Evolutionary conservation across 2,888 invertebrate species (phyloP).

Genomic region (Drosophila prolongata): DNA sequence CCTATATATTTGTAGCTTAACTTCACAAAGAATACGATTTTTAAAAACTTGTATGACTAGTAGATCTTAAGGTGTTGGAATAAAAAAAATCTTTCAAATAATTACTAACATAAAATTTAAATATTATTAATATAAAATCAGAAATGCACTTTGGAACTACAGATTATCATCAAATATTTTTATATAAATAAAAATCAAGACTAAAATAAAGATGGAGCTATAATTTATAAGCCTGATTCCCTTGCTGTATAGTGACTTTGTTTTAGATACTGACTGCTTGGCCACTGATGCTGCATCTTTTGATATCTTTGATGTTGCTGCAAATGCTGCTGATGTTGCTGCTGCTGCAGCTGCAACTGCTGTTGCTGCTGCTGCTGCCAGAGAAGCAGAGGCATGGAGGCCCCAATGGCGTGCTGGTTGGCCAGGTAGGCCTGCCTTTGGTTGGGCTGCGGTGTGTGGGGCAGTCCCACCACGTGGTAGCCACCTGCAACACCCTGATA

Average conservation of each 20-base stretch:
- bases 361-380: constrained; percentile 85
- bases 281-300: constrained; percentile 21
- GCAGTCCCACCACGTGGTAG: constrained; percentile 81
- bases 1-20: too few relatives aligned
- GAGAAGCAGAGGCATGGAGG: constrained; percentile 88
- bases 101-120: too few relatives aligned
- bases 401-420: constrained; percentile 82
- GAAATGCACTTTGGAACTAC: too few relatives aligned
- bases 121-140: too few relatives aligned
- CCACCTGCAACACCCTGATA: constrained; percentile 34
- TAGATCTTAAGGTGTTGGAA: too few relatives aligned
- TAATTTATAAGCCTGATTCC: too few relatives aligned
- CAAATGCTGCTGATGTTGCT: constrained; percentile 72
- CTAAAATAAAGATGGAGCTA: too few relatives aligned
- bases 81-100: too few relatives aligned
- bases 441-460: constrained; percentile 81
- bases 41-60: too few relatives aligned
- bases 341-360: constrained; percentile 82
- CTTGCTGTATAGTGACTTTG: background rate
- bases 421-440: constrained; percentile 81
- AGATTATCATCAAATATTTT: too few relatives aligned
- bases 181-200: too few relatives aligned
- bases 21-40: too few relatives aligned
- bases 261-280: constrained; percentile 62
- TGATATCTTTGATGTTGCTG: constrained; percentile 69